Conservation (phyloP, 2,888 invertebrate species). For the Platerodrilus igneus region DNA sequence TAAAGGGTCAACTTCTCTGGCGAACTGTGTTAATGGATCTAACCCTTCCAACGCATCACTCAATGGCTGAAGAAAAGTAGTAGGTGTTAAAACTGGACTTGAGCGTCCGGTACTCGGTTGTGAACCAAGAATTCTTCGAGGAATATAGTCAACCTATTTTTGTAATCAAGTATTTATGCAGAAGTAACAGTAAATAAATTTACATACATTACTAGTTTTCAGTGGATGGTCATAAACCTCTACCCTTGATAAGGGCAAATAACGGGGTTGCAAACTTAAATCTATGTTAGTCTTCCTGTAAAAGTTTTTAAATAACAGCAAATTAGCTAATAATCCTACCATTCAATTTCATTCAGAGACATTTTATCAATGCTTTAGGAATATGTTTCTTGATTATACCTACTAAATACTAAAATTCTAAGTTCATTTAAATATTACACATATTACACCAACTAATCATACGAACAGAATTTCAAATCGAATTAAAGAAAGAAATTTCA, state of each 20-base stretch:
- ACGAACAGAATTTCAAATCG: too few relatives aligned
- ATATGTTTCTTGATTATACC: too few relatives aligned
- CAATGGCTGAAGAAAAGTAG: constrained; percentile 52
- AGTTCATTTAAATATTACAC: too few relatives aligned
- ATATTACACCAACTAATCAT: too few relatives aligned
- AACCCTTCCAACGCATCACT: constrained; percentile 61
- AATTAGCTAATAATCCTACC: too few relatives aligned
- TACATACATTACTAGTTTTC: constrained; percentile 41
- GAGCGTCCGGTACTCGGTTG: constrained; percentile 52
- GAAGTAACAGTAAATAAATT: constrained; percentile 1
- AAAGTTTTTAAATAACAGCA: too few relatives aligned
- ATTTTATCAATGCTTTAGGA: too few relatives aligned
- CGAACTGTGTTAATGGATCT: constrained; percentile 71
- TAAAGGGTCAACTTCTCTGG: constrained; percentile 61
- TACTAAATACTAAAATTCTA: too few relatives aligned
- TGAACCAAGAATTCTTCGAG: constrained; percentile 49
- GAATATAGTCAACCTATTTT: constrained; percentile 53
- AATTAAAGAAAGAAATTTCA: too few relatives aligned
- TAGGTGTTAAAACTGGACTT: constrained; percentile 45
- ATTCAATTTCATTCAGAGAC: too few relatives aligned
- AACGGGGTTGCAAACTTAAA: constrained; percentile 10
- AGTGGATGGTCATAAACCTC: constrained; percentile 55
- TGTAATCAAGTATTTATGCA: constrained; percentile 3
- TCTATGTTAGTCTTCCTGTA: too few relatives aligned
- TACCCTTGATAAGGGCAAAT: constrained; percentile 23